Conservation (phyloP, 2,113 vertebrate genomes). For the Toxostoma redivivum region DNA sequence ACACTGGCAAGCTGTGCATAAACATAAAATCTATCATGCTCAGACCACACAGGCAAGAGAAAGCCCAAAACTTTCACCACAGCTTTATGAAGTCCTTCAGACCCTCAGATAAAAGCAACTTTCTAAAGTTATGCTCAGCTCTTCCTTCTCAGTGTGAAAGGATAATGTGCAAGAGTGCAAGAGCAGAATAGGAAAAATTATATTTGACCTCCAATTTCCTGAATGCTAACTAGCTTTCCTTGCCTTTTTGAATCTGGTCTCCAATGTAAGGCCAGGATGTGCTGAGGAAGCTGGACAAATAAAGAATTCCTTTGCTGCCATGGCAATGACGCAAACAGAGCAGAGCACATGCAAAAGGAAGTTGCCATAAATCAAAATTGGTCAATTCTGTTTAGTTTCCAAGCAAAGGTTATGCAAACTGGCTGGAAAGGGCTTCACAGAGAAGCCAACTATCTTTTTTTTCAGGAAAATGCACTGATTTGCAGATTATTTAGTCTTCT, state of each 20-base stretch:
- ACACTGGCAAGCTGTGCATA: background rate
- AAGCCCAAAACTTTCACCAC: constrained; percentile 4
- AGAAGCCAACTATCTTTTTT: constrained; percentile 36
- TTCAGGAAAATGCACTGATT: background rate
- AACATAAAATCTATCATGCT: background rate
- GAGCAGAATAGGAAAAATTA: background rate
- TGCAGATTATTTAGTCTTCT: background rate
- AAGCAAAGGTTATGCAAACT: constrained; percentile 65
- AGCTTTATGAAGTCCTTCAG: background rate
- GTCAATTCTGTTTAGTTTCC: constrained; percentile 86
- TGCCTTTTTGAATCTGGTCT: constrained; percentile 74
- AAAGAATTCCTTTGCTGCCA: constrained; percentile 83
- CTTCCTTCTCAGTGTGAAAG: background rate
- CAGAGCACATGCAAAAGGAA: constrained; percentile 68
- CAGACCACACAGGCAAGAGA: background rate
- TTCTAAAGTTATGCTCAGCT: background rate
- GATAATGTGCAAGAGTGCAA: background rate
- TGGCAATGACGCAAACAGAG: constrained; percentile 80
- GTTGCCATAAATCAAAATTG: constrained; percentile 80
- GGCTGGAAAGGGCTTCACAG: constrained; percentile 74
- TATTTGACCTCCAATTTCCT: background rate
- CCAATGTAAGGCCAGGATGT: constrained; percentile 74
- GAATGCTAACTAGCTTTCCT: background rate
- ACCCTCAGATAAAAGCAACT: background rate
- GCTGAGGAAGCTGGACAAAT: constrained; percentile 71